Conservation (phyloP, 1,140 invertebrate genomes). For the Cheumatopsyche charites region DNA sequence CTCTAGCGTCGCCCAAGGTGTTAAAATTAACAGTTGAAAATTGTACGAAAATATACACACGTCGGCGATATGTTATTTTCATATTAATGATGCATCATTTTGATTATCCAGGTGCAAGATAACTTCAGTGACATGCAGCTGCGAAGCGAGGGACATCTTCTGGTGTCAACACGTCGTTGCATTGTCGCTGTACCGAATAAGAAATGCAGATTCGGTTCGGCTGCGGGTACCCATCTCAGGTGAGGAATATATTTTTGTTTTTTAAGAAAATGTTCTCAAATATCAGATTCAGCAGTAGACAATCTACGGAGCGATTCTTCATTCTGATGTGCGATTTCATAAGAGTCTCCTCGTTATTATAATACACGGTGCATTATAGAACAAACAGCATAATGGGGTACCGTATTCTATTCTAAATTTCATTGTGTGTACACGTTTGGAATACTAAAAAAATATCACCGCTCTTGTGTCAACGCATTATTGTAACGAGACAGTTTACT, state of each 20-base stretch:
- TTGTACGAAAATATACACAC: too few relatives aligned
- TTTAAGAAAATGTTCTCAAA: too few relatives aligned
- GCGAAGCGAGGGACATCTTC: slow-evolving; percentile 83
- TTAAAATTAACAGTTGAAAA: too few relatives aligned
- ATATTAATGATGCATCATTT: background rate
- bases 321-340: slow-evolving; percentile 2
- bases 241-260: slow-evolving; percentile 52
- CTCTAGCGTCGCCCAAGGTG: too few relatives aligned
- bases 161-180: slow-evolving; percentile 95
- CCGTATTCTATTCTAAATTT: slow-evolving; percentile 18
- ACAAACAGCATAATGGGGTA: slow-evolving; percentile 2
- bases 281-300: background rate
- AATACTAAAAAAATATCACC: slow-evolving; percentile 8
- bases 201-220: slow-evolving; percentile 80
- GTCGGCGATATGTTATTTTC: too few relatives aligned
- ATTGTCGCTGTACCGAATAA: slow-evolving; percentile 83
- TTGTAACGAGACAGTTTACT: too few relatives aligned
- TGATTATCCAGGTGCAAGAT: slow-evolving; percentile 76
- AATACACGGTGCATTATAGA: background rate
- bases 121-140: slow-evolving; percentile 88
- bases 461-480: too few relatives aligned
- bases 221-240: slow-evolving; percentile 87
- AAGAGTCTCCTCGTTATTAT: slow-evolving; percentile 5
- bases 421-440: background rate
- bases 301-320: slow-evolving; percentile 5